Evolutionary conservation across 2,888 invertebrate species (phyloP).

Genomic region (Pharmacophagus antenor): DNA sequence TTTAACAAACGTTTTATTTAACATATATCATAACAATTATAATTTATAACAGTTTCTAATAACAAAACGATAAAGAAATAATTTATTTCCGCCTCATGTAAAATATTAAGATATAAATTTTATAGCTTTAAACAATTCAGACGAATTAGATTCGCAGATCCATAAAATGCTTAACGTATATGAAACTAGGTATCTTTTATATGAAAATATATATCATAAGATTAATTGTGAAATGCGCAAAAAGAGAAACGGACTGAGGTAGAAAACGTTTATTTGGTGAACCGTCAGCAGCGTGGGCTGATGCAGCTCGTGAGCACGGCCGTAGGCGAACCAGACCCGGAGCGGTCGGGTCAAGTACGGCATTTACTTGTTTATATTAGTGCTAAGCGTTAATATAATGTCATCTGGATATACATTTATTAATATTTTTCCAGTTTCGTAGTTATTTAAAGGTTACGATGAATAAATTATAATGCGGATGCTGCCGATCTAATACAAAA

Average conservation of each 20-base stretch:
- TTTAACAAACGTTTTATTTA: neutral
- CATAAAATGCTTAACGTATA: too few relatives aligned
- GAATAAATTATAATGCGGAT: neutral
- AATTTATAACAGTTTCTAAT: too few relatives aligned
- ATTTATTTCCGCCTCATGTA: neutral
- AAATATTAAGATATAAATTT: neutral
- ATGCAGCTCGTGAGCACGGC: conserved; percentile 4
- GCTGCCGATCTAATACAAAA: neutral
- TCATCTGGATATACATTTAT: neutral
- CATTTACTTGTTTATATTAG: conserved; percentile 23
- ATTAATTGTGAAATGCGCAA: conserved; percentile 40
- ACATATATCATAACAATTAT: too few relatives aligned
- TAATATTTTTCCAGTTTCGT: neutral
- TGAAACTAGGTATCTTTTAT: neutral
- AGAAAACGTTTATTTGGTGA: conserved; percentile 41
- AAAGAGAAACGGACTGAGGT: conserved; percentile 43
- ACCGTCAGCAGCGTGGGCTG: conserved; percentile 42
- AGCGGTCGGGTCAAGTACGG: conserved; percentile 43
- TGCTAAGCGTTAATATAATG: conserved; percentile 5
- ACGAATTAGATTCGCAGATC: too few relatives aligned
- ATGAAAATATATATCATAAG: neutral
- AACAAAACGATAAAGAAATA: neutral
- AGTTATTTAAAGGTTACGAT: neutral
- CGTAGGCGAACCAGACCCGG: conserved; percentile 43
- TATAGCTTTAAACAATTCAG: too few relatives aligned